Evolutionary conservation across 2,797 vertebrate genomes (phyloP), one percentile per base, ranked within the genome.

Genomic region (Pelochelys cantorii): DNA sequence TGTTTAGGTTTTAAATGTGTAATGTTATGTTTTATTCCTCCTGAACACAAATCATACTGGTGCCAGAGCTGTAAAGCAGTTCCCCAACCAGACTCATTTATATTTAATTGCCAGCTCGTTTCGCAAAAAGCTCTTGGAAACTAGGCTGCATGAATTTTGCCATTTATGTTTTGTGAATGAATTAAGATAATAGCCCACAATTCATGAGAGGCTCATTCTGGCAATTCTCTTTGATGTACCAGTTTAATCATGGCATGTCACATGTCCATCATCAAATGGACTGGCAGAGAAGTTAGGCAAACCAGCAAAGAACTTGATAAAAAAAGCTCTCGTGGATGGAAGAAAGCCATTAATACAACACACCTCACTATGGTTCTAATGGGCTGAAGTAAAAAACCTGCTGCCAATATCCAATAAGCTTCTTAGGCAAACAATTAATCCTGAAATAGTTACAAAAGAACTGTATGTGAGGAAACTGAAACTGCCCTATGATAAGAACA

Each of bases 81-180:
- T 96, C 84, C 88, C 82, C 89, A 88, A 93, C 87, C 87, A 93
- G 84, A n/a, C 79, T 95, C 90, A 95, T 96, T 90, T 91, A 95
- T 92, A 93, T 89, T 94, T 91, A 90, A 94, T 55, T 0, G 1
- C 20, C 74, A 80, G 60, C 87, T 90, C 1, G 0, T 56, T 68
- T 57, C 77, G 90, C 88, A 85, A 79, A 42, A 52, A 48, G 42
- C 74, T 29, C 37, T 48, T 25, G 42, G 29, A 57, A 29, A 57
- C 27, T 10, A 85, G 78, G 80, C 87, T 79, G 92, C 83, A 86
- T 4, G 79, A 93, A 18, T 81, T 0, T 52, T 5, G 10, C 0
- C 1, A 27, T 53, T 68, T 57, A 0, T 75, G 0, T 3, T 22
- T 77, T n/a, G 80, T 74, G 62, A 93, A 81, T 82, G 71, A 34